Conservation (phyloP, 1,140 invertebrate genomes). For the Ceratoteleas bidentatus region DNA sequence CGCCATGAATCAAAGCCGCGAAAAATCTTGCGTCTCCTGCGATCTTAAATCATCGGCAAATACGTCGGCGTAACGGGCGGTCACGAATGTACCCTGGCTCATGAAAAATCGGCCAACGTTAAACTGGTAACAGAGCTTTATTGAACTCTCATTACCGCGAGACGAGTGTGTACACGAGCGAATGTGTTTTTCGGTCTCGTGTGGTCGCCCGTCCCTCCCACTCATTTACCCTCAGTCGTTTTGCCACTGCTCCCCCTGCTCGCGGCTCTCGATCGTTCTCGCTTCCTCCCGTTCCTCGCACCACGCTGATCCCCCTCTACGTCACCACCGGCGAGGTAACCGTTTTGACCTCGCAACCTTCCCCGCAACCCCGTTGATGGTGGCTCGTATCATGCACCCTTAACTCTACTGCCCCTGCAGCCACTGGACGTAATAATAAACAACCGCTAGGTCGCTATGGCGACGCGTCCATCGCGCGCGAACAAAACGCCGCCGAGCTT, state of each 20-base stretch:
- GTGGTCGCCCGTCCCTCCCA: slow-evolving; percentile 78
- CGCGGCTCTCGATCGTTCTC: slow-evolving; percentile 2
- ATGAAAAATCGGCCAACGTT: slow-evolving; percentile 77
- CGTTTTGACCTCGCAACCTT: slow-evolving; percentile 53
- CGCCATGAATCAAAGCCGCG: slow-evolving; percentile 39
- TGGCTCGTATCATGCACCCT: slow-evolving; percentile 60
- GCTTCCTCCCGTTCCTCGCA: slow-evolving; percentile 28
- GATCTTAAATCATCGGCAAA: slow-evolving; percentile 59
- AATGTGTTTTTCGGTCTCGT: slow-evolving; percentile 81
- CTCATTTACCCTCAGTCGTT: slow-evolving; percentile 66
- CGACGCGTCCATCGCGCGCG: slow-evolving; percentile 79
- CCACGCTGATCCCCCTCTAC: slow-evolving; percentile 18
- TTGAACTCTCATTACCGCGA: slow-evolving; percentile 81
- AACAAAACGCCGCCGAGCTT: slow-evolving; percentile 76
- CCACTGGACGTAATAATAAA: slow-evolving; percentile 81
- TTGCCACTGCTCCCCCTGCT: slow-evolving; percentile 25
- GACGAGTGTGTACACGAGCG: slow-evolving; percentile 66
- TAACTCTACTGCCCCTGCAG: slow-evolving; percentile 46
- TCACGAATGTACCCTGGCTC: slow-evolving; percentile 32
- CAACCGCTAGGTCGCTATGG: slow-evolving; percentile 79
- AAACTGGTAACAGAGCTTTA: slow-evolving; percentile 81
- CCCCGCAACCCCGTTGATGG: slow-evolving; percentile 27
- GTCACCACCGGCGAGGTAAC: slow-evolving; percentile 31
- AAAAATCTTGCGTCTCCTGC: slow-evolving; percentile 54
- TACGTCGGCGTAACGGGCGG: slow-evolving; percentile 34